A percentile compares a stretch with the other conserved stretches of the same genome.
These are phyloP conservation scores for Sebastes trivittatus DNA, from an alignment of 2,797 vertebrate species.

Conservation along the genomic window DNA sequence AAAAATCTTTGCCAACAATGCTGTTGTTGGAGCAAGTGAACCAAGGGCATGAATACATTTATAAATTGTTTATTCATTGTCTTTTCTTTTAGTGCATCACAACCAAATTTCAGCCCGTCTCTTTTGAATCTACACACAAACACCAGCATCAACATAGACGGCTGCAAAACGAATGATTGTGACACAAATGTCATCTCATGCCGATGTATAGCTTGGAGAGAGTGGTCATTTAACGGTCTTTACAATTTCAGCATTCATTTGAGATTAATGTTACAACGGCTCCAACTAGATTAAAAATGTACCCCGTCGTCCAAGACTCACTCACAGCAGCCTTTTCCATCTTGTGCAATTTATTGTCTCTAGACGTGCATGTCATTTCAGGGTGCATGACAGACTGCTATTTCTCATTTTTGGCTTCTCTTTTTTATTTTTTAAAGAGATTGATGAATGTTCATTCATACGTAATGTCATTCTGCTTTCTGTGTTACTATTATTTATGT, in stretches of 20 bases:
- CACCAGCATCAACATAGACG: background rate
- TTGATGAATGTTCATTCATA: conserved; percentile 13
- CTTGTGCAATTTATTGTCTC: conserved; percentile 26
- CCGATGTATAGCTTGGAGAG: conserved; percentile 9
- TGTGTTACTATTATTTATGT: conserved; percentile 5
- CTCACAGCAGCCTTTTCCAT: conserved; percentile 46
- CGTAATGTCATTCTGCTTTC: background rate
- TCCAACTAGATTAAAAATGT: conserved; percentile 41
- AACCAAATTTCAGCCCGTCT: background rate
- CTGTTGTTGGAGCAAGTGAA: background rate
- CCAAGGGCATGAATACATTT: conserved; percentile 11
- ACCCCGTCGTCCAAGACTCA: conserved; percentile 26
- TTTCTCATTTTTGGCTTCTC: background rate
- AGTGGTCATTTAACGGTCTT: conserved; percentile 40
- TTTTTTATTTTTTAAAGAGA: background rate
- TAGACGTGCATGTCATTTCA: conserved; percentile 21
- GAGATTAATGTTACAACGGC: conserved; percentile 48
- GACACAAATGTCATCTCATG: conserved; percentile 16
- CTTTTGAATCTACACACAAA: conserved; percentile 31
- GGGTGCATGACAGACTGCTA: conserved; percentile 10
- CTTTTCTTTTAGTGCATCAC: background rate
- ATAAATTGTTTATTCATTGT: conserved; percentile 11
- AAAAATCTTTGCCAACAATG: background rate
- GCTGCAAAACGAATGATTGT: conserved; percentile 35
- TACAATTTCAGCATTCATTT: conserved; percentile 33